Conservation (phyloP, 92 coral and sea anemone species). For the Phenganax subtilis region DNA sequence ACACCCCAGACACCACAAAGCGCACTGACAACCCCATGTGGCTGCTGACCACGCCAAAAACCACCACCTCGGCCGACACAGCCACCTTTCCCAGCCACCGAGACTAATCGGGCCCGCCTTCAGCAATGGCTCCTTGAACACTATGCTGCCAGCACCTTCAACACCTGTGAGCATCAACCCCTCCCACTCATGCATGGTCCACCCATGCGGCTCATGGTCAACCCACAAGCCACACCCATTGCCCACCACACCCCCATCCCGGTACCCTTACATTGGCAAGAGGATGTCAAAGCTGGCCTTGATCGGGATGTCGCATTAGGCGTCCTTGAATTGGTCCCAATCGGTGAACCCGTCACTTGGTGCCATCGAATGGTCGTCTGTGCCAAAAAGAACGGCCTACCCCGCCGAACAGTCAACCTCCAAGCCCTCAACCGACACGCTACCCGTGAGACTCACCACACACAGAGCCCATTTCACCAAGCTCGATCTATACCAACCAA, state of each 20-base stretch:
- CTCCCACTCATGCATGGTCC: constrained; percentile 53
- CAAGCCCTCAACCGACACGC: not conserved
- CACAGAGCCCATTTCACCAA: constrained; percentile 2
- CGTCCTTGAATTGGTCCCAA: constrained; percentile 36
- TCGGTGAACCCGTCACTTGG: constrained; percentile 8
- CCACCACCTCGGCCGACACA: constrained; percentile 47
- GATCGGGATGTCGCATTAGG: constrained; percentile 51
- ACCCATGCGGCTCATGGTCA: constrained; percentile 46
- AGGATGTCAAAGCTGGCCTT: constrained; percentile 37
- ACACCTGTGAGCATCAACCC: constrained; percentile 49
- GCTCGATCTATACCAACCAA: not conserved
- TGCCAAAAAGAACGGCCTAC: not conserved
- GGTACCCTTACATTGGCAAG: no score
- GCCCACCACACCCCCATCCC: constrained; percentile 56
- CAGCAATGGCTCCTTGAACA: constrained; percentile 54
- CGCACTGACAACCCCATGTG: not conserved
- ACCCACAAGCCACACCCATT: constrained; percentile 44
- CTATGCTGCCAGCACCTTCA: constrained; percentile 55
- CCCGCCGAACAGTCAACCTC: not conserved
- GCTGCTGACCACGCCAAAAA: not conserved
- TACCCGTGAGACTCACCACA: not conserved
- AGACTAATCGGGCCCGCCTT: constrained; percentile 28
- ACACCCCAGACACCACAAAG: no score
- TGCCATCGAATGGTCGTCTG: not conserved
- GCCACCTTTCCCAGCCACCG: constrained; percentile 38